Evolutionary conservation across 2,888 invertebrate genomes (phyloP), one percentile per base, ranked within the genome.

Genomic region (Copidosoma aretas): DNA sequence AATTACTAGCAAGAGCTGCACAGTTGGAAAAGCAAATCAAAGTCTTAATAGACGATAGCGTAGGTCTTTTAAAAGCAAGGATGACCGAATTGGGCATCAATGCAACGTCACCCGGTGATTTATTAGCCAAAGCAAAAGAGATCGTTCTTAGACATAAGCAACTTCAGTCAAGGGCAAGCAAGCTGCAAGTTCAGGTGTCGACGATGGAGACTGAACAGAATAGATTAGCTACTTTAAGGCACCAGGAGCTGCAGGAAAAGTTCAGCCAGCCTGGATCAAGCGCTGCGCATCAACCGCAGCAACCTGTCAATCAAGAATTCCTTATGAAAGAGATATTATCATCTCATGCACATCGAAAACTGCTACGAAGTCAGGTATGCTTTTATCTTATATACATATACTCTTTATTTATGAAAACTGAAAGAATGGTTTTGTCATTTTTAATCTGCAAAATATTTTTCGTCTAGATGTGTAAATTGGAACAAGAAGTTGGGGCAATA

Each of bases 121-220:
- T 95, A 67, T 86, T 94, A 67, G 91, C 93, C 8, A 93, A 93
- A 84, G 94, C 94, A 63, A 94, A 94, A 82, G 94, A 95, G 85
- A 97, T 97, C 77, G 96, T 97, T 41, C 90, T 94, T 66, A 87
- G 94, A 39, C 97, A 97, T 83, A 96, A 95, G 83, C 95, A 97
- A 80, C 85, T 97, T 68, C 96, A 97, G 84, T 91, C 92, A 71
- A 92, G 94, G 84, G 94, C 93, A 1, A 91, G 91, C 80, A 92
- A 92, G 81, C 86, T 97, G 71, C 94, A 97, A 81, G 89, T 89
- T 43, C 94, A 94, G 87, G 94, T 95, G 71, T 85, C 85, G 54
- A 82, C 83, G 15, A 87, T 92, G 77, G 94, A 95, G 84, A 88
- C 89, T 73, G 93, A 93, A 79, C 93, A 94, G 82, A 89, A 90